Base-by-base conservation (phyloP, 2,113 vertebrate species). In the Esox niger region DNA sequence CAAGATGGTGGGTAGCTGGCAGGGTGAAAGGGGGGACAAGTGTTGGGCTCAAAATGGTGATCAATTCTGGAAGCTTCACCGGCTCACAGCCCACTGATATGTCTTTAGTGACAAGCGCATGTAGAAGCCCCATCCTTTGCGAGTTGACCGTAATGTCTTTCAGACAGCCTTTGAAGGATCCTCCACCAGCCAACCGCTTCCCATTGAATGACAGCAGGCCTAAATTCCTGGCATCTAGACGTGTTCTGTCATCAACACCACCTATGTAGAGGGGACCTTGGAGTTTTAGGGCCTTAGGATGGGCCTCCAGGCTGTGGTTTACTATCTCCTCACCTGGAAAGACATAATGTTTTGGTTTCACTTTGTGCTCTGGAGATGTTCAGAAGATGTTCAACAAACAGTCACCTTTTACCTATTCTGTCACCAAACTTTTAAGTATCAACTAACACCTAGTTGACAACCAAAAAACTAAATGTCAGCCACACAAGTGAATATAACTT, bases 131-230 rank as follows among this genome's bases (percentile, higher is more conserved):
- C 52, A 75, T 92, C 38, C 70, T 91, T 76, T 90, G 84, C 21
- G 81, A 82, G 69, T 94, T 95, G 17, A 87, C 68, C 81, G 82
- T 87, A 56, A 97, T 83, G 56, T 88, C 86, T 79, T 80, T 82
- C 29, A 98, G 77, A 75, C 95, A 98, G 7, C 95, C 95, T 90
- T 89, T 94, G 78, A 98, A 94, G 15, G 95, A 96, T 9, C 84
- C 84, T 78, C 91, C 88, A 75, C 89, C 84, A 69, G 71, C 71
- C 17, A 66, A 6, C 4, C 71, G 79, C 66, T 78, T 91, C 3
- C 87, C 59, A 61, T 32, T 82, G 72, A 77, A 77, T 27, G 87
- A 91, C 5, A 82, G 49, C 73, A 95, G 61, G 7, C 86, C 87
- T 35, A 88, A 84, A 32, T 64, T 86, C 49, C 64, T 76, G 0